Percentiles rank a stretch among this genome's conserved stretches.
phyloP scores from a whole-genome alignment of 2,888 invertebrate genomes.

The Hipparchia sbordonii region DNA sequence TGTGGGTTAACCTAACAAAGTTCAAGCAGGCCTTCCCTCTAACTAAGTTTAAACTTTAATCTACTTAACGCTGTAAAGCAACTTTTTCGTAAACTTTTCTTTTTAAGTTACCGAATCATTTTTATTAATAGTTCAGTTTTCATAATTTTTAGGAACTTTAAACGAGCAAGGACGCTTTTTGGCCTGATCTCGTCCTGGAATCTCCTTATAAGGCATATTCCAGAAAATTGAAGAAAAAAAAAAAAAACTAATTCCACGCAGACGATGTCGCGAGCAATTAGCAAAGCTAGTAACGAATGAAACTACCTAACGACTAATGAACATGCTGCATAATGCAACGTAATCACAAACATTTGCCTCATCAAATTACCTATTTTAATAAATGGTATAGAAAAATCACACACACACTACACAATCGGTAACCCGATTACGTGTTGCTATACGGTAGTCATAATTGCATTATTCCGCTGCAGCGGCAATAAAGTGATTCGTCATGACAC shows the following conservation, averaged over 20 bases:
- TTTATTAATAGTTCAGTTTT: background rate
- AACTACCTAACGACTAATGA: background rate
- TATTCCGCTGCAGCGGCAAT: conserved; percentile 29
- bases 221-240: too few species aligned
- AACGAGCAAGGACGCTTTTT: too few species aligned
- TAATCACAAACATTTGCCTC: conserved; percentile 12
- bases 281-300: too few species aligned
- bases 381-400: conserved; percentile 6
- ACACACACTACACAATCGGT: conserved; percentile 11
- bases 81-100: conserved; percentile 1
- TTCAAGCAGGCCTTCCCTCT: conserved; percentile 4
- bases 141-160: too few species aligned
- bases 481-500: conserved; percentile 22
- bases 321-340: background rate
- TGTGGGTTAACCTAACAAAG: conserved; percentile 27
- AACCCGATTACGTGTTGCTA: conserved; percentile 25
- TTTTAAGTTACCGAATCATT: conserved; percentile 6
- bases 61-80: conserved; percentile 10
- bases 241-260: too few species aligned
- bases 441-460: conserved; percentile 29
- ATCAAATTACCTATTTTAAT: conserved; percentile 5
- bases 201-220: background rate
- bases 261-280: too few species aligned
- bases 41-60: conserved; percentile 13
- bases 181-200: background rate